A percentile compares a stretch with the other conserved stretches of the same genome.
Evolutionary conservation across 2,888 invertebrate species (phyloP).

Genomic region (Dugesia japonica): DNA sequence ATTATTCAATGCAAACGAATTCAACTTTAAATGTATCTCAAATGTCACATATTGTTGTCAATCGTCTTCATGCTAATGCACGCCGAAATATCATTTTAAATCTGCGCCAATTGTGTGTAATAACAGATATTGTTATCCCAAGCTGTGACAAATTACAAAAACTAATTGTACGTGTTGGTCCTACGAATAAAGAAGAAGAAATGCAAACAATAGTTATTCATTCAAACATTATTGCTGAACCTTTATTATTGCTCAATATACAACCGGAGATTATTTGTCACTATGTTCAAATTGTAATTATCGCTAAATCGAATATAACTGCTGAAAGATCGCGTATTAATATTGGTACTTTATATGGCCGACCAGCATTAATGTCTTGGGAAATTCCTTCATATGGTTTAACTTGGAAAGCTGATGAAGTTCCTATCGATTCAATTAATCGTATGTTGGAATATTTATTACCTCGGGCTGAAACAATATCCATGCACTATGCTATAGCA

Average conservation of each 20-base stretch:
- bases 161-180: neutral
- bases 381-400: slow-evolving; percentile 50
- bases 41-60: slow-evolving; percentile 66
- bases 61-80: slow-evolving; percentile 69
- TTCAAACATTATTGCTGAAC: slow-evolving; percentile 69
- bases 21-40: slow-evolving; percentile 54
- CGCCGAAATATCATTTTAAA: slow-evolving; percentile 76
- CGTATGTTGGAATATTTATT: neutral
- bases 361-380: slow-evolving; percentile 59
- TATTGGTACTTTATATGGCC: slow-evolving; percentile 78
- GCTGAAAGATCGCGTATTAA: slow-evolving; percentile 69
- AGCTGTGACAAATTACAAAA: slow-evolving; percentile 46
- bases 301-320: slow-evolving; percentile 72
- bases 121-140: slow-evolving; percentile 61
- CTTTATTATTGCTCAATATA: slow-evolving; percentile 69
- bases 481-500: neutral
- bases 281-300: slow-evolving; percentile 74
- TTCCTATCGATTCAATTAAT: neutral
- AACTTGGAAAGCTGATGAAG: slow-evolving; percentile 49
- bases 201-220: slow-evolving; percentile 67
- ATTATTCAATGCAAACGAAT: slow-evolving; percentile 24
- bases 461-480: slow-evolving; percentile 6
- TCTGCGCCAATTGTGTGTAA: slow-evolving; percentile 67
- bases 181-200: slow-evolving; percentile 58
- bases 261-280: slow-evolving; percentile 75